Conservation (phyloP, 2,888 invertebrate genomes). For the Hydraecia micacea region DNA sequence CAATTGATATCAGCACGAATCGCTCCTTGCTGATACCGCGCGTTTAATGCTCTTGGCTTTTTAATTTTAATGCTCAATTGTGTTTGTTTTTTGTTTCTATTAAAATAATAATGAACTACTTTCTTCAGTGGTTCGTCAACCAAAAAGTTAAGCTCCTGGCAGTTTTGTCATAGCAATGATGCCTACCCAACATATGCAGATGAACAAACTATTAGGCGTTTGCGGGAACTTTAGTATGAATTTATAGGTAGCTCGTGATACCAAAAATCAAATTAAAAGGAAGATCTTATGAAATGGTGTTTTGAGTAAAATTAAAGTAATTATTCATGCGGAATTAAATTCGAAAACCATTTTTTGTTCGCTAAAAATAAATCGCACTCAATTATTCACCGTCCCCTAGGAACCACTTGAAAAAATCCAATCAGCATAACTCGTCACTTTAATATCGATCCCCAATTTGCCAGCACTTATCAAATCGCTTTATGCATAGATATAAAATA, state of each 20-base stretch:
- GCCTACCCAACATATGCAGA: background rate
- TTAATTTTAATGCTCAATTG: conserved; percentile 53
- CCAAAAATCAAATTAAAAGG: background rate
- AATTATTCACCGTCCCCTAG: conserved; percentile 87
- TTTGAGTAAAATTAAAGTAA: conserved; percentile 17
- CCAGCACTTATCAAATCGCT: conserved; percentile 88
- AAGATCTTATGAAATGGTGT: background rate
- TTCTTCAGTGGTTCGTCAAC: background rate
- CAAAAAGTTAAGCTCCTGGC: conserved; percentile 28
- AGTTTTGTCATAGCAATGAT: conserved; percentile 43
- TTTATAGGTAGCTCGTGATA: no score
- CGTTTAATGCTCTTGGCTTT: conserved; percentile 63
- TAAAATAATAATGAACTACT: background rate
- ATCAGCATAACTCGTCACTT: conserved; percentile 90
- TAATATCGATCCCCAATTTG: conserved; percentile 89
- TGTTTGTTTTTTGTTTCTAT: background rate
- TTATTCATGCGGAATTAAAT: conserved; percentile 67
- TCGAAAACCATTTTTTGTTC: conserved; percentile 73
- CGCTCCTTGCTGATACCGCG: conserved; percentile 74
- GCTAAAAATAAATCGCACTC: conserved; percentile 84
- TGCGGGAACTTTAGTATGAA: background rate
- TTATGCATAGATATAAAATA: conserved; percentile 87
- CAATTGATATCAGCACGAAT: conserved; percentile 86
- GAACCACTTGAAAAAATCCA: conserved; percentile 89
- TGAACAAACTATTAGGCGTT: conserved; percentile 38